Base-by-base conservation (phyloP, 1,140 invertebrate genomes). In the Leptinotarsa texana region DNA sequence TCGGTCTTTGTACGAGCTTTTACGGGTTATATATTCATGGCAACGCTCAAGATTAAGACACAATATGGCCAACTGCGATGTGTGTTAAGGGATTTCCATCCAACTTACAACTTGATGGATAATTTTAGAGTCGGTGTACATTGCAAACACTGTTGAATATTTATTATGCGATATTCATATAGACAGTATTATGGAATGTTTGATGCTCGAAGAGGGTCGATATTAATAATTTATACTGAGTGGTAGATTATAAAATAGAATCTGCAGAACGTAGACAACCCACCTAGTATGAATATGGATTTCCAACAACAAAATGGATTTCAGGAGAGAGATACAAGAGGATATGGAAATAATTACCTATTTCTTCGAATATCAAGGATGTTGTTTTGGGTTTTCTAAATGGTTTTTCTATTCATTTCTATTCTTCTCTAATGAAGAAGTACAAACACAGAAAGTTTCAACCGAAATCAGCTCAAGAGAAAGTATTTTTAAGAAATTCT, bases 1-100 rank as follows among this genome's bases (percentile, higher is more conserved):
- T 74, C 49, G 76, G 67, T 75, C 77, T 80, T 80, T 77, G 68
- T 75, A 75, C 74, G 63, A 75, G 72, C 75, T 69, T 76, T 78
- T 75, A 74, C 69, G 77, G 75, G 76, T 79, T 81, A 82, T 80
- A 80, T 82, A 82, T 82, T 82, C 81, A 82, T 74, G 77, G 78
- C 73, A 81, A 77, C 81, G 81, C 80, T 80, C 81, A 81, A 81
- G 81, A 81, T 82, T 82, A 82, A 82, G 81, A 82, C 79, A 77
- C 68, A 77, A 63, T 72, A 78, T 72, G 79, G 79, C 79, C 80
- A 75, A 80, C 77, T 78, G 62, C 75, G 77, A 78, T 81, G 81
- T 81, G 78, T 81, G 77, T 77, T 74, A 72, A 75, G 76, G 81
- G 80, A 80, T 82, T 80, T 75, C 74, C 71, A 74, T 69, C 48